Evolutionary conservation across 2,113 vertebrate genomes (phyloP).

Genomic region (Muntiacus reevesi): DNA sequence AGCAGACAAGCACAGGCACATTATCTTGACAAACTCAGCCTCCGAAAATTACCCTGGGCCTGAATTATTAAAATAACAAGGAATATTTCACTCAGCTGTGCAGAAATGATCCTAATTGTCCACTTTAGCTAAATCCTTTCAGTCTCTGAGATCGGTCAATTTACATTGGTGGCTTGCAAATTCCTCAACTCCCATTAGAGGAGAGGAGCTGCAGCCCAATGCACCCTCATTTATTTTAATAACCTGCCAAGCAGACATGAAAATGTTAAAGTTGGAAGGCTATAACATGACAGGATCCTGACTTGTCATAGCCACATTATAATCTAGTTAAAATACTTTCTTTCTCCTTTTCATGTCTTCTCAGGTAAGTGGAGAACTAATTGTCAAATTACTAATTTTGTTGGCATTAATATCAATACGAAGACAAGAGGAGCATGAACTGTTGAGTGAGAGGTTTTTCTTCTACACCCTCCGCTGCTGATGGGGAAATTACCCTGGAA

Average conservation of each 20-base stretch:
- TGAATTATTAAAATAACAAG: slow-evolving; percentile 99
- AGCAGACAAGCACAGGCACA: slow-evolving; percentile 92
- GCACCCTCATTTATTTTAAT: slow-evolving; percentile 99
- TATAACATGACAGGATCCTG: slow-evolving; percentile 93
- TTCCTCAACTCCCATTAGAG: slow-evolving; percentile 92
- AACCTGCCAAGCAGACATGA: slow-evolving; percentile 98
- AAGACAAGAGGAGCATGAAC: slow-evolving; percentile 68
- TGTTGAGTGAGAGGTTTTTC: slow-evolving; percentile 57
- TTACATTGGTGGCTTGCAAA: slow-evolving; percentile 88
- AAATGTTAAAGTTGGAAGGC: slow-evolving; percentile 94
- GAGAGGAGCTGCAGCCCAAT: slow-evolving; percentile 85
- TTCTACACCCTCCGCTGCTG: not conserved
- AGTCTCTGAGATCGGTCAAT: slow-evolving; percentile 92
- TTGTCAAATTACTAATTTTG: slow-evolving; percentile 89
- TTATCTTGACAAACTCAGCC: slow-evolving; percentile 95
- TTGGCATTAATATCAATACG: slow-evolving; percentile 85
- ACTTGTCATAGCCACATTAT: slow-evolving; percentile 93
- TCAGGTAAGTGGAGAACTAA: slow-evolving; percentile 87
- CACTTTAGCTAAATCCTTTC: slow-evolving; percentile 94
- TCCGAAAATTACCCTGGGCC: slow-evolving; percentile 93
- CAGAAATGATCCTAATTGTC: slow-evolving; percentile 96
- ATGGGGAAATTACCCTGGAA: slow-evolving; percentile 54
- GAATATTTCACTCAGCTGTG: slow-evolving; percentile 95
- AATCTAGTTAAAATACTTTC: slow-evolving; percentile 90
- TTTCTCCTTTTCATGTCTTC: slow-evolving; percentile 84